Base-by-base conservation (phyloP, 1,140 invertebrate genomes). In the Coboldia fuscipes region DNA sequence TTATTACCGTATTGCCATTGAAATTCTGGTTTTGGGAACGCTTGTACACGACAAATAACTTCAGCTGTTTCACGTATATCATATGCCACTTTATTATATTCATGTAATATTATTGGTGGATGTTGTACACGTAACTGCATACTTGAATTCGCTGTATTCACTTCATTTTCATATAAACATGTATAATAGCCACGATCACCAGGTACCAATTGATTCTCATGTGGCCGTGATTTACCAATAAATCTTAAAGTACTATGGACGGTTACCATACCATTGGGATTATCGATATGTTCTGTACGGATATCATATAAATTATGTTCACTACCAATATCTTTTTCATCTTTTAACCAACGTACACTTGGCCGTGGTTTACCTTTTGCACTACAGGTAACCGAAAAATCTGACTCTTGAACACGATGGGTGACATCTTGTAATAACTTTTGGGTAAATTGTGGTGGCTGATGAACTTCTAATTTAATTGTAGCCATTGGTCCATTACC, bases 91-190 rank as follows among this genome's bases (percentile, higher is more conserved):
- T 88, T 85, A 37, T 75, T 81, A 48, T 86, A 78, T 37, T 79
- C 72, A 48, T 82, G 75, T 9, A 85, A 61, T 4, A 79, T 66
- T 41, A 89, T 81, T 2, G 85, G 85, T 47, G 78, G 70, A 58
- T 90, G 85, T 63, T 89, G 81, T 43, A 92, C 82, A 47, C 82
- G 70, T 19, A 92, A 58, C 56, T 83, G 78, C 80, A 89, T 86
- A 33, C 71, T 75, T 2, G 77, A 82, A 45, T 86, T 79, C 8
- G 75, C 71, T 49, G 70, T 72, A 44, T 81, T 84, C 2, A 89
- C 81, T 49, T 85, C 80, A 47, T 93, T 92, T 44, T 82, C 73
- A 51, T 89, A 89, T 8, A 75, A 65, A 51, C 86, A 92, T 3
- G 77, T 72, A 54, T 90, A 92, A 14, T 75, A 67, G 13, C 86